phyloP scores from a whole-genome alignment of 2,888 invertebrate genomes.

The Dysmachus trigonus region DNA sequence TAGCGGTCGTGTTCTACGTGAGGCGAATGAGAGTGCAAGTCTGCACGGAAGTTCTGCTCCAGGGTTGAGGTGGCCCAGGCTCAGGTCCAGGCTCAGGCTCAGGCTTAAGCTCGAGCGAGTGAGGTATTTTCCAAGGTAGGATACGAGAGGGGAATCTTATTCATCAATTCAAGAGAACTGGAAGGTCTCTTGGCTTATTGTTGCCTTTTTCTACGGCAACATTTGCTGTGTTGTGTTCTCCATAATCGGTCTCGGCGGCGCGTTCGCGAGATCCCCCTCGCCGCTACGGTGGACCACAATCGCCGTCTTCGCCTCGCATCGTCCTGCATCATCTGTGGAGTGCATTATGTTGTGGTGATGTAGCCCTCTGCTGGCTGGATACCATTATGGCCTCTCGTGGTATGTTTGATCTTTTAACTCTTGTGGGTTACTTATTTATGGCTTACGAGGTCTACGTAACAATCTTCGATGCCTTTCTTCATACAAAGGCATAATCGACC shows the following conservation, averaged over 20 bases:
- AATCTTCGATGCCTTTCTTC: neutral
- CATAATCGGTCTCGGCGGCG: neutral
- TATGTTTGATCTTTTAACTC: conserved; percentile 37
- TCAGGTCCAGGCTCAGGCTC: neutral
- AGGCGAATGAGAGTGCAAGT: conserved; percentile 42
- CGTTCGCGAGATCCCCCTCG: neutral
- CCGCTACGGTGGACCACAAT: neutral
- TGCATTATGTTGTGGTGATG: conserved; percentile 7
- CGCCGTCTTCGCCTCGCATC: neutral
- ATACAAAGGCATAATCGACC: neutral
- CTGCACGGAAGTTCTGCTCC: conserved; percentile 27
- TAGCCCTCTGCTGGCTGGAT: conserved; percentile 1
- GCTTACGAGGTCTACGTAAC: conserved; percentile 8
- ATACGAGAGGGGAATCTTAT: conserved; percentile 36
- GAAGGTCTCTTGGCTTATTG: neutral
- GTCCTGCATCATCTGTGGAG: neutral
- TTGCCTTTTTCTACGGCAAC: neutral
- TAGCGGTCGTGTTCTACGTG: conserved; percentile 36
- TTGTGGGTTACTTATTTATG: conserved; percentile 35
- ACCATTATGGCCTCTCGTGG: conserved; percentile 28
- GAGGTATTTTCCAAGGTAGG: conserved; percentile 20
- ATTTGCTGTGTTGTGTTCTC: neutral
- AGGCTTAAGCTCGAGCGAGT: no score
- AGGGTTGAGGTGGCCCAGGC: neutral
- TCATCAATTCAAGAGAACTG: conserved; percentile 37